Conservation (phyloP, 2,797 vertebrate genomes). For the Spea hammondii region DNA sequence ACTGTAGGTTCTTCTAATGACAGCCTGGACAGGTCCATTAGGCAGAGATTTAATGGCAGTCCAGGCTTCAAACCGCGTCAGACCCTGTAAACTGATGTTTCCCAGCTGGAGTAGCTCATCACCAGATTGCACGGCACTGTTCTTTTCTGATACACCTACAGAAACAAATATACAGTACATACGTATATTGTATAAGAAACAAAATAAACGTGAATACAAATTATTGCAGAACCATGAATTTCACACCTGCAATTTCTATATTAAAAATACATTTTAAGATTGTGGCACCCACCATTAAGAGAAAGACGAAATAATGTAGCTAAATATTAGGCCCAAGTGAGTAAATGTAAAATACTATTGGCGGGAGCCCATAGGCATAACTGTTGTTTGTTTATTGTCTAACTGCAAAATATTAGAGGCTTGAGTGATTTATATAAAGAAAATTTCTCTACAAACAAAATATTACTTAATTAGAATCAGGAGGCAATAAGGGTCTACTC, state of each 20-base stretch:
- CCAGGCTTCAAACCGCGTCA: slow-evolving; percentile 91
- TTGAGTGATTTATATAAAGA: no score
- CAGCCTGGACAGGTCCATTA: slow-evolving; percentile 71
- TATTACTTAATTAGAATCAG: no score
- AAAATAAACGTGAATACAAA: neutral
- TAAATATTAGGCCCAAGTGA: no score
- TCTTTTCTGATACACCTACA: slow-evolving; percentile 76
- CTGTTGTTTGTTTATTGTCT: neutral
- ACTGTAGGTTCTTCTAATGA: slow-evolving; percentile 69
- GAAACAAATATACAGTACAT: slow-evolving; percentile 14
- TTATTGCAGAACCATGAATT: no score
- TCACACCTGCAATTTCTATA: no score
- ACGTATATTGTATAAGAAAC: neutral
- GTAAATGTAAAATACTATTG: no score
- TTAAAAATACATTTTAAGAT: no score
- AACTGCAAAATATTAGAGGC: neutral
- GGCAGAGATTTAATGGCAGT: slow-evolving; percentile 84
- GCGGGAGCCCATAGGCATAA: no score
- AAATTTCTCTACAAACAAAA: no score
- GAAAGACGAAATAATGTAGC: no score
- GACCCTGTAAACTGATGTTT: slow-evolving; percentile 71
- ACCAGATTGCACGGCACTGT: slow-evolving; percentile 73
- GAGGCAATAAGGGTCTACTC: no score
- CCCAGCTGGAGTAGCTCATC: slow-evolving; percentile 84
- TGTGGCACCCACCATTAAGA: no score